A percentile compares a stretch with the other conserved stretches of the same genome.
Conservation (phyloP, 2,797 vertebrate species). For the Paramormyrops hopkinsi region DNA sequence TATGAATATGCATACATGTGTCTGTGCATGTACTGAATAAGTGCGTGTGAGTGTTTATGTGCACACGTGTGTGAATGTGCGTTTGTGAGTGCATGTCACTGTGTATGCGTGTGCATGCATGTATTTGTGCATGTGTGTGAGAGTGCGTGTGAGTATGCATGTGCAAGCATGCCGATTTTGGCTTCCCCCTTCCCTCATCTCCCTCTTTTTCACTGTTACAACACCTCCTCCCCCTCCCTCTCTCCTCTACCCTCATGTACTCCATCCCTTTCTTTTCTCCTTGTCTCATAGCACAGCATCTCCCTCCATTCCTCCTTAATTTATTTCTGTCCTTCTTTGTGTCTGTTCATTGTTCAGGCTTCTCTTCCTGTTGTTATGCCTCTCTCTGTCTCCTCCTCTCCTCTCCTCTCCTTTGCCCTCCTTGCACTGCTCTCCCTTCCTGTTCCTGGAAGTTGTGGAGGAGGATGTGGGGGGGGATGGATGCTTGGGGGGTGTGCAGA, state of each 20-base stretch:
- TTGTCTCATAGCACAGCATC: slow-evolving; percentile 33
- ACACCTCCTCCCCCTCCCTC: slow-evolving; percentile 11
- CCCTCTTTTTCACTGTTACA: not conserved
- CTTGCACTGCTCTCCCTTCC: slow-evolving; percentile 49
- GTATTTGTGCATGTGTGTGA: not conserved
- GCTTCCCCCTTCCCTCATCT: not conserved
- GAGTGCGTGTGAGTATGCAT: not conserved
- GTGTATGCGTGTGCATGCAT: not conserved
- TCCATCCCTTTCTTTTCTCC: slow-evolving; percentile 27
- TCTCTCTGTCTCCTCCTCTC: slow-evolving; percentile 41
- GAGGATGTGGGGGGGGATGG: slow-evolving; percentile 64
- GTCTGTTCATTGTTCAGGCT: slow-evolving; percentile 25
- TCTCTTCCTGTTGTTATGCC: slow-evolving; percentile 38
- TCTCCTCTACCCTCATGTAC: slow-evolving; percentile 6
- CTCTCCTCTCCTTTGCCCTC: slow-evolving; percentile 38
- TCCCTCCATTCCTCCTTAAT: slow-evolving; percentile 32
- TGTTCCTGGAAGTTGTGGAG: slow-evolving; percentile 63
- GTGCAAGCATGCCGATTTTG: slow-evolving; percentile 16
- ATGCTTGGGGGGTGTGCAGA: slow-evolving; percentile 66
- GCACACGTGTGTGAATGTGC: not conserved
- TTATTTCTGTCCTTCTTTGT: slow-evolving; percentile 59
- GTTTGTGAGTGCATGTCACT: slow-evolving; percentile 22
- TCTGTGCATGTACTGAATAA: slow-evolving; percentile 16
- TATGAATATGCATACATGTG: not conserved
- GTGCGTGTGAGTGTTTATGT: not conserved